Conservation (phyloP, 2,888 invertebrate genomes). For the Lithophane leautieri region DNA sequence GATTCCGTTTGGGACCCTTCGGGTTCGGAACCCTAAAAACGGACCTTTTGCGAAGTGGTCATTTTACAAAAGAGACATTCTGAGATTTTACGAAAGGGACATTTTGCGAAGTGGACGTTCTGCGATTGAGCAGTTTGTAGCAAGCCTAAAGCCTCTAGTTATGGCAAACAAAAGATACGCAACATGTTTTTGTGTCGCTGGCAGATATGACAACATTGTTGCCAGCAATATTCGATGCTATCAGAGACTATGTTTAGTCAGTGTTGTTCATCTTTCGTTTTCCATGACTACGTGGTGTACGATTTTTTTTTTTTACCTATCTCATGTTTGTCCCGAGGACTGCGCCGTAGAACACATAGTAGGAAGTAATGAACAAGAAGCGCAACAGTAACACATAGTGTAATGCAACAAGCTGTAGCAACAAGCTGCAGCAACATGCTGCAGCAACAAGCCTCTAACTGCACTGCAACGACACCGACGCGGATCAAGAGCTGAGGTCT, state of each 20-base stretch:
- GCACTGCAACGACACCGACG: constrained; percentile 1
- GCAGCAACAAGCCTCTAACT: constrained; percentile 9
- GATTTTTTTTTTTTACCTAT: too few species aligned
- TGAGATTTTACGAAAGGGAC: too few species aligned
- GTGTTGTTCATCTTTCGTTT: neutral
- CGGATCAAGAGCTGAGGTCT: neutral
- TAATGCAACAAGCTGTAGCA: constrained; percentile 20
- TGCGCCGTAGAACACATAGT: neutral
- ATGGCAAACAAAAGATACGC: neutral
- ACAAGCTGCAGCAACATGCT: constrained; percentile 25
- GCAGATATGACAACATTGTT: neutral
- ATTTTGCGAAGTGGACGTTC: too few species aligned
- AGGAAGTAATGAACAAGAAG: constrained; percentile 6
- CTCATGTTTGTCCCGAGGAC: constrained; percentile 5
- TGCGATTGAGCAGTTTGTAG: neutral
- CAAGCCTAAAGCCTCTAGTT: neutral
- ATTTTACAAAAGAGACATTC: too few species aligned
- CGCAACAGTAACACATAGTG: constrained; percentile 4
- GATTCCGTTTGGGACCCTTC: too few species aligned
- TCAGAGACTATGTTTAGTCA: neutral
- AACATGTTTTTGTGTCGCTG: neutral
- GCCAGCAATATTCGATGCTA: neutral
- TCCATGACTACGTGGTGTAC: neutral
- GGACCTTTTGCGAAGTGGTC: too few species aligned
- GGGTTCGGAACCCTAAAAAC: too few species aligned